Evolutionary conservation across 2,113 vertebrate genomes (phyloP).

Genomic region (Petrocephalus zakoni): DNA sequence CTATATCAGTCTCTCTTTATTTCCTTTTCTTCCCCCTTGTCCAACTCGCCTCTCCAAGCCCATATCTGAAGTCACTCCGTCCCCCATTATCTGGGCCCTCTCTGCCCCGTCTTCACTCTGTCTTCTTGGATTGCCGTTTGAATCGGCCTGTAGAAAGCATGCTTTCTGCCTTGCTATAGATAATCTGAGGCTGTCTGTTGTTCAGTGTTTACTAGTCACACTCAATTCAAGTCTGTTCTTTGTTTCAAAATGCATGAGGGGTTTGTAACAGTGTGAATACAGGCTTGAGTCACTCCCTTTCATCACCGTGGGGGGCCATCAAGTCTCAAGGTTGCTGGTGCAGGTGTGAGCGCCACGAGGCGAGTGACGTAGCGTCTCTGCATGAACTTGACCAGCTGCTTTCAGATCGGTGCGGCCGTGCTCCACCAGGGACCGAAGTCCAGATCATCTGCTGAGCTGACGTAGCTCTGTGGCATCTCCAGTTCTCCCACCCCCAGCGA

Average conservation of each 20-base stretch:
- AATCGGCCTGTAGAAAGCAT: neutral
- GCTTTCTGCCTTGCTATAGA: conserved; percentile 12
- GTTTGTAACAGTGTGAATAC: neutral
- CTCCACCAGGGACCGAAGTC: neutral
- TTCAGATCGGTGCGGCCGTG: neutral
- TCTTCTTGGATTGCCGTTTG: neutral
- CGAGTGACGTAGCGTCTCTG: neutral
- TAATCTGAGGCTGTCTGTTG: neutral
- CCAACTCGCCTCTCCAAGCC: neutral
- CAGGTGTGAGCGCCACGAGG: neutral
- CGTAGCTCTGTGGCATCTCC: neutral
- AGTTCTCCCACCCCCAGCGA: neutral
- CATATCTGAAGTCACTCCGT: neutral
- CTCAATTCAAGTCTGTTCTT: neutral
- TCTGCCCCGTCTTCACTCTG: neutral
- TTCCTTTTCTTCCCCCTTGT: neutral
- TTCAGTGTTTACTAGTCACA: neutral
- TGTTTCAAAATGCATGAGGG: neutral
- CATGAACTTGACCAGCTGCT: neutral
- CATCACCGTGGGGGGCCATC: neutral
- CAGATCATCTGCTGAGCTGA: neutral
- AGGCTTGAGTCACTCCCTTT: neutral
- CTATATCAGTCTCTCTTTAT: neutral
- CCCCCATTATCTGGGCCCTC: neutral
- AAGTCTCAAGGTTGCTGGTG: neutral